Evolutionary conservation across 2,797 vertebrate genomes (phyloP).

Genomic region (Pterois miles): DNA sequence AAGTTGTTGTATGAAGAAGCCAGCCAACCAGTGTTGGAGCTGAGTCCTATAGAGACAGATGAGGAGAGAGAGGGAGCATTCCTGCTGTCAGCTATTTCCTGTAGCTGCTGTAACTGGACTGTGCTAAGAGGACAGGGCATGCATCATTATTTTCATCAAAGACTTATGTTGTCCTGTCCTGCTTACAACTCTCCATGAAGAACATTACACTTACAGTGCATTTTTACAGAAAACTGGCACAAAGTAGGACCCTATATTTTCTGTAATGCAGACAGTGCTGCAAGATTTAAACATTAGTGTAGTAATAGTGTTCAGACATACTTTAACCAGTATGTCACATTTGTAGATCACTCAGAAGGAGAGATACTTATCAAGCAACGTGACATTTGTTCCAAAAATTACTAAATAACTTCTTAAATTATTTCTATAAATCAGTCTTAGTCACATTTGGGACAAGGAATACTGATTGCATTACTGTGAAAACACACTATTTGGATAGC

Average conservation of each 20-base stretch:
- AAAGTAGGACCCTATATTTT: background rate
- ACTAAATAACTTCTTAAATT: background rate
- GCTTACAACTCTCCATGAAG: background rate
- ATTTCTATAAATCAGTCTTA: background rate
- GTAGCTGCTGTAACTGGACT: slow-evolving; percentile 71
- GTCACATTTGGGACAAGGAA: background rate
- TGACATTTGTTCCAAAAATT: background rate
- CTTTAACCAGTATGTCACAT: background rate
- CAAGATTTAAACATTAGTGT: slow-evolving; percentile 5
- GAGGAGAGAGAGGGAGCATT: slow-evolving; percentile 82
- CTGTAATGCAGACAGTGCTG: background rate
- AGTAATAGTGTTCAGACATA: background rate
- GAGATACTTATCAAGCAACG: background rate
- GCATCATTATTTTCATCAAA: slow-evolving; percentile 71
- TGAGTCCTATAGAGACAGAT: slow-evolving; percentile 77
- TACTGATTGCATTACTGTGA: background rate
- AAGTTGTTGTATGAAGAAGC: slow-evolving; percentile 83
- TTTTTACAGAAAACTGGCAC: background rate
- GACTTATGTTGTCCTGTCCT: slow-evolving; percentile 37
- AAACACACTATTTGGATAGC: background rate
- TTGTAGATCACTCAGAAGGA: background rate
- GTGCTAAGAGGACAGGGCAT: slow-evolving; percentile 47
- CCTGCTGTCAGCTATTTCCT: slow-evolving; percentile 87
- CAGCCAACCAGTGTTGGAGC: slow-evolving; percentile 72
- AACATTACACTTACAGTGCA: background rate